Evolutionary conservation across 2,113 vertebrate genomes (phyloP).

Genomic region (Mesitornis unicolor): DNA sequence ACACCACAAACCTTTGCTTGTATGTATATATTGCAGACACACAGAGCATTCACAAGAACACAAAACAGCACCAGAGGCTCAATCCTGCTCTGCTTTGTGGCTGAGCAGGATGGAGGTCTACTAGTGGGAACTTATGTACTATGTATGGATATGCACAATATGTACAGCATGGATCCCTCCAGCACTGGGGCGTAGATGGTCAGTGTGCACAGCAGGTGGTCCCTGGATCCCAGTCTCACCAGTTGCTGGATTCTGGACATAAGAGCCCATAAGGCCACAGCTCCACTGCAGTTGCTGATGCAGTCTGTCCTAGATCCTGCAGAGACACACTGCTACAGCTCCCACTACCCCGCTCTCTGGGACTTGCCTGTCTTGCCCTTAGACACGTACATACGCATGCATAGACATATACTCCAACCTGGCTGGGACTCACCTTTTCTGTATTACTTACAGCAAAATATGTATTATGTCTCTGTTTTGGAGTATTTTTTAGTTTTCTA

Average conservation of each 20-base stretch:
- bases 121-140: background rate
- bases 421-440: background rate
- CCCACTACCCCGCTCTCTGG: background rate
- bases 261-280: fast-evolving
- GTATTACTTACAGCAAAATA: background rate
- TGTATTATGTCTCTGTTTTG: background rate
- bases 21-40: background rate
- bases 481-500: background rate
- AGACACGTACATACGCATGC: fast-evolving
- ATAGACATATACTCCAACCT: background rate
- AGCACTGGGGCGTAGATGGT: background rate
- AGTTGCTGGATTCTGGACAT: background rate
- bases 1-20: background rate
- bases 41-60: background rate
- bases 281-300: background rate
- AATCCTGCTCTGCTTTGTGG: background rate
- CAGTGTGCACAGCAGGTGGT: background rate
- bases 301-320: background rate
- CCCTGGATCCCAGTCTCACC: background rate
- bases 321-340: fast-evolving
- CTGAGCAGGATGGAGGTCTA: background rate
- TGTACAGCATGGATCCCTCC: background rate
- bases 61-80: background rate
- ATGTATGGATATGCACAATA: background rate
- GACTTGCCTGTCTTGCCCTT: background rate